Conservation (phyloP, 2,888 invertebrate species). For the Athripsodes cinereus region DNA sequence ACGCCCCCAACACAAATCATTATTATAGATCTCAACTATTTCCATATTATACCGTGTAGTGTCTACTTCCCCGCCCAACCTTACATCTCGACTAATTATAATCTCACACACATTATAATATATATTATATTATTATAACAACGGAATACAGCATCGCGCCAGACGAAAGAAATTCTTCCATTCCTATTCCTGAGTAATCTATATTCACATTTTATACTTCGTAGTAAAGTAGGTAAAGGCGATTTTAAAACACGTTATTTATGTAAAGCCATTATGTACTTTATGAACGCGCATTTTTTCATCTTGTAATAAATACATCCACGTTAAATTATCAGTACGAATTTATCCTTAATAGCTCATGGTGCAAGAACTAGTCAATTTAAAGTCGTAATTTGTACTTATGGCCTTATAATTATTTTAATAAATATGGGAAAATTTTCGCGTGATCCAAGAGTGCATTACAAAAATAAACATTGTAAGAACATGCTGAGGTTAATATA, state of each 20-base stretch:
- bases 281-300: too few species aligned
- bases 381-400: background rate
- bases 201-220: too few species aligned
- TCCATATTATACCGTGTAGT: background rate
- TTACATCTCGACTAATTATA: background rate
- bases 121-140: too few species aligned
- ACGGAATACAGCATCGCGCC: too few species aligned
- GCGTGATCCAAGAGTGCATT: background rate
- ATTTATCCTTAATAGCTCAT: background rate
- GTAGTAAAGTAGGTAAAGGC: too few species aligned
- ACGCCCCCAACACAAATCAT: background rate
- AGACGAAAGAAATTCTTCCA: too few species aligned
- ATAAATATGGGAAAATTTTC: slow-evolving; percentile 2
- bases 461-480: background rate
- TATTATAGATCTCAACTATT: background rate
- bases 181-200: too few species aligned
- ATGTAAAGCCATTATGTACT: too few species aligned
- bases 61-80: background rate
- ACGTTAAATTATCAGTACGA: too few species aligned
- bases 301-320: too few species aligned
- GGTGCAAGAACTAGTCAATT: background rate
- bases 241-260: too few species aligned
- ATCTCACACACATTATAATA: background rate
- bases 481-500: background rate
- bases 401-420: background rate